Percentiles rank a stretch among this genome's conserved stretches.
Evolutionary conservation across 2,797 vertebrate species (phyloP).

Genomic region (Fratercula arctica): DNA sequence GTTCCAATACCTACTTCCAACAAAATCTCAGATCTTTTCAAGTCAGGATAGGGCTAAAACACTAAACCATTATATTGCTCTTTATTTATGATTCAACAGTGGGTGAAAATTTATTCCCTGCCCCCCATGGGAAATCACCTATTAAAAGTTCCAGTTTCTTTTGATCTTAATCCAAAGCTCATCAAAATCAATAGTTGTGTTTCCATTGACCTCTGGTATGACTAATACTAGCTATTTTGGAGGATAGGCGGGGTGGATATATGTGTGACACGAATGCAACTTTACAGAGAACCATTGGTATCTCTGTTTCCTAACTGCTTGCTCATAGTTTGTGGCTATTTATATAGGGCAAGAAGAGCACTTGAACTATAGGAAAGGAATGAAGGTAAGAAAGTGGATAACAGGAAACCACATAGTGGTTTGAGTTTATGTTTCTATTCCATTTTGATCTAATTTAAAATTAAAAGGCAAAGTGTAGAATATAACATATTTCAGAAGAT

Average conservation of each 20-base stretch:
- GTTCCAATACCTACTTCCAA: background rate
- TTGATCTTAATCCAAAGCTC: constrained; percentile 8
- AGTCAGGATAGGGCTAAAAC: background rate
- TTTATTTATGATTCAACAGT: background rate
- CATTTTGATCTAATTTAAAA: background rate
- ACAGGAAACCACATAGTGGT: background rate
- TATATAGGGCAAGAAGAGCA: background rate
- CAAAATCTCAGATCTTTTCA: background rate
- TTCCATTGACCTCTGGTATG: background rate
- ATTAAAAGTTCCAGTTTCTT: background rate
- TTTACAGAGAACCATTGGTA: background rate
- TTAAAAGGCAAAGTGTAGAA: background rate
- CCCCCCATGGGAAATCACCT: background rate
- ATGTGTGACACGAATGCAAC: background rate
- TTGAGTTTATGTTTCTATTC: background rate
- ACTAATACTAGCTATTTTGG: background rate
- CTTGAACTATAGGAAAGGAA: background rate
- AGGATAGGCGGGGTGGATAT: background rate
- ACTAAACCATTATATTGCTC: background rate
- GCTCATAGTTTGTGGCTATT: background rate
- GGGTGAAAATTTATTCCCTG: background rate
- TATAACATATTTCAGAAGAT: background rate
- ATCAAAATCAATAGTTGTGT: background rate
- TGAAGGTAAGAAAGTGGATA: background rate
- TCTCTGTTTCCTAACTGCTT: background rate